Evolutionary conservation across 2,888 invertebrate species (phyloP).

Genomic region (Macrosiphum euphorbiae): DNA sequence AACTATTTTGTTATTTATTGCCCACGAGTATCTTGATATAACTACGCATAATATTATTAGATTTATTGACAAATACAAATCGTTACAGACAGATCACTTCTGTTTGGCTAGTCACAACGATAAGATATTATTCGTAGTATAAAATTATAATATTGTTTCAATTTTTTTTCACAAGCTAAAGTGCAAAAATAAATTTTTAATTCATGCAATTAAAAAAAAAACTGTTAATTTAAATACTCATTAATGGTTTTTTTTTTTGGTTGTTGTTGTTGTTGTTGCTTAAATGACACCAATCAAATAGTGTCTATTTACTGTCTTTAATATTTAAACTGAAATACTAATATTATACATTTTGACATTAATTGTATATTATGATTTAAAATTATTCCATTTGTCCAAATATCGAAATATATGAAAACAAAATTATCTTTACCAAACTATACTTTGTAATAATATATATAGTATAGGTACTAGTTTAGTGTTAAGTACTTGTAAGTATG

Average conservation of each 20-base stretch:
- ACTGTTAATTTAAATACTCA: not conserved
- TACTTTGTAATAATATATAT: slow-evolving; percentile 3
- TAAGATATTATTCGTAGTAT: not conserved
- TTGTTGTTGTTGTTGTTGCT: not conserved
- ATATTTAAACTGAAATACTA: not conserved
- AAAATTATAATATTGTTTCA: not conserved
- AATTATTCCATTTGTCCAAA: not conserved
- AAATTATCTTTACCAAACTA: slow-evolving; percentile 35
- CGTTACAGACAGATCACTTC: not conserved
- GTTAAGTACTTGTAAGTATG: slow-evolving; percentile 54
- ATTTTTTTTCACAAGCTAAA: not conserved
- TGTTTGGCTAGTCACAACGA: slow-evolving; percentile 36
- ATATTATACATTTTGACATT: not conserved
- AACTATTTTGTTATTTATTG: slow-evolving; percentile 44
- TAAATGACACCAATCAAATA: not conserved
- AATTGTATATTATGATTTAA: not conserved
- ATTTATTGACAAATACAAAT: not conserved
- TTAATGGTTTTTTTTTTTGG: not conserved
- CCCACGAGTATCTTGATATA: not conserved
- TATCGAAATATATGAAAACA: not conserved
- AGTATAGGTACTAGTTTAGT: slow-evolving; percentile 34
- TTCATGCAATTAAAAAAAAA: not conserved
- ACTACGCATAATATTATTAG: slow-evolving; percentile 18
- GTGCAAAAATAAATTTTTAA: not conserved
- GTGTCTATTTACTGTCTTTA: not conserved